These are phyloP conservation scores for Hexactinellida sp. DNA, from an alignment of 37 sponge, comb jelly and placozoan species.

Conservation along the genomic window DNA sequence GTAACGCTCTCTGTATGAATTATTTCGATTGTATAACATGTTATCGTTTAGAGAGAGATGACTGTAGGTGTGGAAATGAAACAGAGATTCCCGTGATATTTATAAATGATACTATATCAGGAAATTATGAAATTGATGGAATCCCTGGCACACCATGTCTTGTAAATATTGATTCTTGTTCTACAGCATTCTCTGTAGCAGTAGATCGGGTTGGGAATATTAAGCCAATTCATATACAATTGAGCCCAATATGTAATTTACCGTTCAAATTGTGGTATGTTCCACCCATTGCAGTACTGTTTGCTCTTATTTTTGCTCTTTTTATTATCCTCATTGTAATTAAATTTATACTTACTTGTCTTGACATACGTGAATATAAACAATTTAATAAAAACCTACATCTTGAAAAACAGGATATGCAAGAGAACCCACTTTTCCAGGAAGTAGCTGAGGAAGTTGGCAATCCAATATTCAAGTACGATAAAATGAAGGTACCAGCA, in stretches of 20 bases:
- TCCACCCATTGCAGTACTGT: background rate
- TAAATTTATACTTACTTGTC: background rate
- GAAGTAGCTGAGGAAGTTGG: background rate
- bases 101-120: background rate
- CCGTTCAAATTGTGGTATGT: background rate
- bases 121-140: background rate
- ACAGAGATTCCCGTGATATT: background rate
- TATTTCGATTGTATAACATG: background rate
- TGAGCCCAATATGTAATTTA: background rate
- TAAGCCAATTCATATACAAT: conserved; percentile 4
- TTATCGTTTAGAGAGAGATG: background rate
- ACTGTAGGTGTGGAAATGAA: background rate
- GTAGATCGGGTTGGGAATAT: background rate
- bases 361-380: background rate
- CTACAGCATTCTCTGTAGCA: background rate
- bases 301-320: background rate
- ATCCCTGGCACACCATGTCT: background rate
- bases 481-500: background rate
- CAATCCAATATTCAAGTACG: background rate
- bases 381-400: background rate
- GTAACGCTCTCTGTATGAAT: conserved; percentile 10
- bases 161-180: background rate
- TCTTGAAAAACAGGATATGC: background rate
- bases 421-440: background rate
- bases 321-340: background rate